Evolutionary conservation across 2,797 vertebrate species (phyloP), one percentile per base, ranked within the genome.

Genomic region (Alosa sapidissima): DNA sequence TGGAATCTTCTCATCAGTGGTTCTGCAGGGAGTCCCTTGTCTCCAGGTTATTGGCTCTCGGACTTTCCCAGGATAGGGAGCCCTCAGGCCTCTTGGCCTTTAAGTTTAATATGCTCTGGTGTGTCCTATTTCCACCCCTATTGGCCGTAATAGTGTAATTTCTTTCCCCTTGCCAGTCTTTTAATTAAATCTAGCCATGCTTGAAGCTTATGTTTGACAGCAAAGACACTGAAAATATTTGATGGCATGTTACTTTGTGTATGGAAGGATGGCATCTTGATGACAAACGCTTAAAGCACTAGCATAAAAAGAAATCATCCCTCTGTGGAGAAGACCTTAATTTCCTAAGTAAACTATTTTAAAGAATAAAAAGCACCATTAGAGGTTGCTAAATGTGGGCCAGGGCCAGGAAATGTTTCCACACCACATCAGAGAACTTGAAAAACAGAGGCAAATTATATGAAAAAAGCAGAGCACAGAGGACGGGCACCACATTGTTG

Each of bases 401-500:
- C 68, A 75, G 68, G 33, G 41, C 68, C 19, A 47, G 72, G 36
- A 78, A 47, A 78, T 78, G 41, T 47, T 21, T 14, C 36, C 16
- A 1, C 16, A 6, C 94, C 94, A 95, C 94, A 96, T 94, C 13
- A 94, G 90, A 95, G 85, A 85, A 90, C 89, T 75, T 89, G 91
- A 88, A 88, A 90, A 90, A 87, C 82, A 85, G 82, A 81, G 41
- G 33, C 55, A 54, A 83, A 87, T 85, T 84, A 83, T 82, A 47
- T 41, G 51, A 60, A 48, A 54, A 52, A 48, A 45, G 49, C 58
- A 83, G 83, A 84, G 41, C 75, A 84, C 86, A 88, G 87, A 90
- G 62, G 82, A 92, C 89, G 92, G 91, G 92, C 90, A 93, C 92
- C 93, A 92, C 92, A 92, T 93, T 92, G 93, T 91, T 87, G 94